Base-by-base conservation (phyloP, 2,113 vertebrate species). In the Phalacrocorax aristotelis region DNA sequence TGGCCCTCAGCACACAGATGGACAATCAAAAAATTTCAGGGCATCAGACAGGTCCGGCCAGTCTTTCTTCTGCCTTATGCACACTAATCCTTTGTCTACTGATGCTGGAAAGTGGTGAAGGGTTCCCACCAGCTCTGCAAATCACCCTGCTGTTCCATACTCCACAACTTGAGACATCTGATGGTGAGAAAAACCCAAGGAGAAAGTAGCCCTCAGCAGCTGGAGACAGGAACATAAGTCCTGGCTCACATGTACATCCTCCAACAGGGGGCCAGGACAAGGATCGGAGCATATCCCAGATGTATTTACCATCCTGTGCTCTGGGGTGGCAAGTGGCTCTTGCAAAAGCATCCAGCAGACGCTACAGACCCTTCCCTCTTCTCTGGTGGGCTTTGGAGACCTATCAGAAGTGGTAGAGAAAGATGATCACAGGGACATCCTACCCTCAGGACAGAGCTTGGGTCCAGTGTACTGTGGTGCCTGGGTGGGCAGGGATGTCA, bases 241-340 rank as follows among this genome's bases (percentile, higher is more conserved):
- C 86, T 62, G 42, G 22, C 49, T 62, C 42, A 79, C 29, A 55
- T 4, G 1, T 14, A 22, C 0, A 0, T 48, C 38, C 60, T 65
- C 38, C 44, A n/a, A 36, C 17, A 9, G 14, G 11, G 15, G 17
- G 18, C 49, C 77, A 76, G 60, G 48, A 89, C 0, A 0, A 87
- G 75, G 70, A 66, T 3, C 11, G 7, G 51, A 68, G 48, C 5
- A 0, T 17, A 32, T 22, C 34, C 69, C 10, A 23, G 55, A 21
- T 81, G 51, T 49, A 38, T 64, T 83, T 52, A 62, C 51, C 60
- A 51, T 29, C 46, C n/a, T 62, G 3, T 7, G 29, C 38, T 64
- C 27, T 5, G 2, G 20, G 21, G 17, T 11, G 0, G 32, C 82
- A 46, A 78, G 4, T 2, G 12, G 22, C 55, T 70, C 84, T 46